Evolutionary conservation across 2,888 invertebrate species (phyloP), one percentile per base, ranked within the genome.

Genomic region (Acrobasis consociella): DNA sequence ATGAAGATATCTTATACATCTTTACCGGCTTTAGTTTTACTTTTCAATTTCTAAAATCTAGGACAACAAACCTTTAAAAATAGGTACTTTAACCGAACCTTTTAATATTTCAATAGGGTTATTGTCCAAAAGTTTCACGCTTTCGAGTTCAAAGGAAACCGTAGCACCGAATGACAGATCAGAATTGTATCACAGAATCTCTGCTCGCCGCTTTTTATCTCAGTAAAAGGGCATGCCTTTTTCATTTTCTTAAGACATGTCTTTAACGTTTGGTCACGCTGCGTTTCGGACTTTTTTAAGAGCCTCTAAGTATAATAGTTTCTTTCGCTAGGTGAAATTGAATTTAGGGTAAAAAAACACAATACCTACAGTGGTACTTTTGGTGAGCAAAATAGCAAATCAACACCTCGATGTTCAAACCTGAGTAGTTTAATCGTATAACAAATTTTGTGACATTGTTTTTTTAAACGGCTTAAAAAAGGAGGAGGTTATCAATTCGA

Each of bases 111-210:
- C 56, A 46, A 56, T 56, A 56, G 42, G 13, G 56, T 56, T 56
- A 56, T 56, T 56, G 42, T 56, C 22, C 42, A 56, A 9, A n/a
- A 42, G 56, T 46, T 55, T 42, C 56, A 56, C 56, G 56, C 56
- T 38, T 56, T 46, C 13, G 11, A 56, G 42, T 56, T 56, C 42
- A 56, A 56, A 56, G 42, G 42, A 39, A 22, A 55, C 9, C 52
- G 8, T 37, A 52, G 22, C 52, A 22, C 52, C 11, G 52, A 52
- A 38, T 53, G 53, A 53, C 53, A 53, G 53, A 53, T 53, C 56
- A 56, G 42, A 16, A 42, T 56, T 56, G 56, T 56, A 56, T 56
- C 56, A 22, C 42, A 17, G 42, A 17, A 42, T 56, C 56, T 56
- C 31, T 5, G 31, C 7, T 31, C 16, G 42, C 42, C 17, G 22